phyloP scores from a whole-genome alignment of 2,797 vertebrate genomes.

The Scolopax bukidnonensis region DNA sequence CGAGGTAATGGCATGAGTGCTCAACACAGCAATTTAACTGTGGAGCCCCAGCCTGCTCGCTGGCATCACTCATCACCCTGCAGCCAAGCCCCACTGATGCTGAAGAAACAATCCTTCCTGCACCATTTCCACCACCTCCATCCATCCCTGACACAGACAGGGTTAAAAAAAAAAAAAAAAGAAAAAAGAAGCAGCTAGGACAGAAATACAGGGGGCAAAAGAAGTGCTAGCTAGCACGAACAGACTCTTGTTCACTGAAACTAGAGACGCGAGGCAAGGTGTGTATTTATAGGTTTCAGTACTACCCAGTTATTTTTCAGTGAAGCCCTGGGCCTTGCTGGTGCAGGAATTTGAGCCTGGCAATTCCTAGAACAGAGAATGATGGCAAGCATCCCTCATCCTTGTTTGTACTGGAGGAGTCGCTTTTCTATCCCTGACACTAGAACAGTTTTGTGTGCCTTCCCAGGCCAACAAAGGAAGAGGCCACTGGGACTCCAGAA shows the following conservation, averaged over 20 bases:
- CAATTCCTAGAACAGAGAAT: not conserved
- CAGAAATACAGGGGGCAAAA: rapidly evolving
- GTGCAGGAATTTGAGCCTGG: not conserved
- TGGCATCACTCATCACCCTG: not conserved
- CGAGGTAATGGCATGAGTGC: constrained; percentile 14
- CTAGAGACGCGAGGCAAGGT: not conserved
- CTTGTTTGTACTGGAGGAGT: not conserved
- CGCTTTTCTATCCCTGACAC: not conserved
- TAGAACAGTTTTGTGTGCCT: rapidly evolving
- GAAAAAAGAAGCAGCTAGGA: not conserved
- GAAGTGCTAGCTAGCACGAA: not conserved
- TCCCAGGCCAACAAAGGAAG: not conserved
- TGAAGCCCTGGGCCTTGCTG: not conserved
- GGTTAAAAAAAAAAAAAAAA: not conserved
- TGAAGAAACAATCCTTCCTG: not conserved
- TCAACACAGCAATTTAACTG: not conserved
- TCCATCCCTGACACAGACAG: not conserved
- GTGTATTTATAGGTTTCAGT: not conserved
- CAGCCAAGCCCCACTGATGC: not conserved
- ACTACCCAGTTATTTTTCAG: not conserved
- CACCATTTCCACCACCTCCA: not conserved
- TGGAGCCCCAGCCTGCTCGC: not conserved
- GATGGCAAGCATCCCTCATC: not conserved
- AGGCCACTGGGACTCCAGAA: not conserved
- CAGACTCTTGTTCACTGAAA: not conserved